Evolutionary conservation across 2,797 vertebrate genomes (phyloP), one percentile per base, ranked within the genome.

Genomic region (Chiloscyllium punctatum): DNA sequence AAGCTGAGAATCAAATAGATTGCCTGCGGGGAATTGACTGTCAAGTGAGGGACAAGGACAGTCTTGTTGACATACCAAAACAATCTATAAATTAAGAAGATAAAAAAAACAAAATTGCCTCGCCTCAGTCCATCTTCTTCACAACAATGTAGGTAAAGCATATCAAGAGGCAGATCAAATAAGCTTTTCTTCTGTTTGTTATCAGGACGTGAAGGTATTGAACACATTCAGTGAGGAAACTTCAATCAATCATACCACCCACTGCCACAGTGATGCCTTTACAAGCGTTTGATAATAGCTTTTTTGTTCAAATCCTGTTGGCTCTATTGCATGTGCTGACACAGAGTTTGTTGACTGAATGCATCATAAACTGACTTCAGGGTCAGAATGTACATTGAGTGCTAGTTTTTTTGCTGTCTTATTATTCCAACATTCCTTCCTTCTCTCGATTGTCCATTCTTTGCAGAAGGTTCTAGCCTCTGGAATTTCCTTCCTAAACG

Each of bases 211-310:
- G 48, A 88, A 88, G 51, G 51, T 53, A 88, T 88, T 88, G 86
- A 57, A 88, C 53, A 33, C 48, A 88, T 88, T 88, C 53, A 88
- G 27, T 0, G 30, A 33, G 51, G 51, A 88, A 33, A 25, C 86
- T 88, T 88, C 86, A 88, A 88, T 88, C 86, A 88, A 88, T 88
- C 86, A 88, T 57, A 30, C 86, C 86, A 30, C 86, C 48, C 53
- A 30, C 13, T 57, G 25, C 51, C 51, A 15, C 27, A 30, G 48
- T 88, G 86, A 88, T 30, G 30, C 86, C 25, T 88, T 88, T 57
- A 57, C 86, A 88, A 51, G 25, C 86, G 4, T 57, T 30, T 88
- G 86, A 57, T 88, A 57, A 88, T 88, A 33, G 86, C 23, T 53
- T 51, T 88, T 13, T 88, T 57, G 51, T 57, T 33, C 51, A 88